phyloP scores from a whole-genome alignment of 2,797 vertebrate species.

The Coluber constrictor region DNA sequence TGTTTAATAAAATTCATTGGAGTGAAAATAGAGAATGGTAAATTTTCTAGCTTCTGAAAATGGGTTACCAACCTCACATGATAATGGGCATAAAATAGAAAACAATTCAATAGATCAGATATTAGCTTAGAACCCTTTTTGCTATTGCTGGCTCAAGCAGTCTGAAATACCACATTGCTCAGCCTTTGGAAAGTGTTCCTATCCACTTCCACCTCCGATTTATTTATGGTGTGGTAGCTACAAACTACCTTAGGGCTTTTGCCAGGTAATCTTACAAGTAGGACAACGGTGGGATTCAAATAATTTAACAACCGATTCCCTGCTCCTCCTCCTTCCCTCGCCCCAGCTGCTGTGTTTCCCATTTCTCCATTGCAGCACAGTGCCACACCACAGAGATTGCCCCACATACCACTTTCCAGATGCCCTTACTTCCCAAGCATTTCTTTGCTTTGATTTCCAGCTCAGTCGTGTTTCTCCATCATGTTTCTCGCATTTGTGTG shows the following conservation, averaged over 20 bases:
- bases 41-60: not conserved
- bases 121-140: not conserved
- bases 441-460: no score
- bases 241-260: not conserved
- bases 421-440: no score
- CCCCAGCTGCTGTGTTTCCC: no score
- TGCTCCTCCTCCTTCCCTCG: no score
- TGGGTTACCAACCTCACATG: not conserved
- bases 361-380: no score
- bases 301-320: no score
- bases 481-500: no score
- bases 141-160: not conserved
- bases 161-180: no score
- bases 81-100: not conserved
- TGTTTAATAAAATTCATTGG: not conserved
- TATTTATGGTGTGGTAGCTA: not conserved
- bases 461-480: no score
- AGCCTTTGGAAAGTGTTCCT: not conserved
- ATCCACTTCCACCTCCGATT: not conserved
- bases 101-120: not conserved
- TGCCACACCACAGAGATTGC: no score
- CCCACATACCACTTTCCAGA: no score
- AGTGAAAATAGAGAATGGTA: not conserved
- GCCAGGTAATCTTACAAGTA: not conserved
- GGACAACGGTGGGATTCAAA: no score